Percentiles rank a stretch among this genome's conserved stretches.
Evolutionary conservation across 2,888 invertebrate genomes (phyloP).

Genomic region (Oligia latruncula): DNA sequence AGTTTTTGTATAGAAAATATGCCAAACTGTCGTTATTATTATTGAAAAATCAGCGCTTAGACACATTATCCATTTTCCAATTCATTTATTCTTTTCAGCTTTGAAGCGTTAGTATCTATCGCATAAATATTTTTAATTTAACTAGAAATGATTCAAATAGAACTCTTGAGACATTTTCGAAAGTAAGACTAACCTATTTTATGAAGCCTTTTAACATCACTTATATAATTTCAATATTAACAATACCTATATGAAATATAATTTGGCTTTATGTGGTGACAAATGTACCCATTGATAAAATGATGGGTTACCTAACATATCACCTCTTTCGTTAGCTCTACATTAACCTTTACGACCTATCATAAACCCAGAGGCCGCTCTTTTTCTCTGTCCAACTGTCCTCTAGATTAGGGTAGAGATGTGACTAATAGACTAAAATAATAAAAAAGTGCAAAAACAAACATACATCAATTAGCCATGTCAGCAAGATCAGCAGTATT

Average conservation of each 20-base stretch:
- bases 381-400: neutral
- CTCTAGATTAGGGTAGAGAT: neutral
- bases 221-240: neutral
- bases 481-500: constrained; percentile 44
- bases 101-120: neutral
- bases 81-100: neutral
- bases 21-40: neutral
- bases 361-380: neutral
- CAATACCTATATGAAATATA: neutral
- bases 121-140: neutral
- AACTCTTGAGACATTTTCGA: neutral
- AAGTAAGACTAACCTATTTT: neutral
- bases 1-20: neutral
- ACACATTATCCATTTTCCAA: neutral
- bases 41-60: neutral
- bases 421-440: no score
- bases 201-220: neutral
- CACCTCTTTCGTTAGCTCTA: neutral
- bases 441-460: neutral
- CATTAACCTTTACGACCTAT: neutral
- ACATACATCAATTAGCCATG: constrained; percentile 26
- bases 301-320: neutral
- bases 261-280: neutral
- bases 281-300: neutral
- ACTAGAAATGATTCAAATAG: neutral